Conservation (phyloP, 1,140 invertebrate genomes). For the Linepithema humile region DNA sequence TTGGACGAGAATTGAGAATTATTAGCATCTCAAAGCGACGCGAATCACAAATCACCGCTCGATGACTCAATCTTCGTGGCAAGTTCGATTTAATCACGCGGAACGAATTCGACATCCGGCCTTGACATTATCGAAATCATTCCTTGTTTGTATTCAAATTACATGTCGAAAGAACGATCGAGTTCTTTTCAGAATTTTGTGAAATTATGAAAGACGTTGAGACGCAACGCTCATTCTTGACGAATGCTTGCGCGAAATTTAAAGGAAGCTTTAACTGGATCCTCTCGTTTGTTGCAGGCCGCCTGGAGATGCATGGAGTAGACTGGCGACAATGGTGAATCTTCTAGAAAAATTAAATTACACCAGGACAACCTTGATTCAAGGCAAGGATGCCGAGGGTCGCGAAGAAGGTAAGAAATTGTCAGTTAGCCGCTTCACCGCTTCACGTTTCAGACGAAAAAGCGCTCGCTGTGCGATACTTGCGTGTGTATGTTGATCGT, state of each 20-base stretch:
- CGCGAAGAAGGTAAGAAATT: constrained; percentile 77
- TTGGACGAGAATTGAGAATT: background rate
- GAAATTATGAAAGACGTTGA: constrained; percentile 45
- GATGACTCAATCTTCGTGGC: constrained; percentile 24
- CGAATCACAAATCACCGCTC: constrained; percentile 34
- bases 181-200: constrained; percentile 51
- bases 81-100: constrained; percentile 15
- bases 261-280: constrained; percentile 24
- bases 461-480: no score
- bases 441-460: no score
- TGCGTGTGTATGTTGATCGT: no score
- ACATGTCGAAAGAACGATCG: background rate
- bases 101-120: background rate
- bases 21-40: background rate
- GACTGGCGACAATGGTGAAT: constrained; percentile 91
- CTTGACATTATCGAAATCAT: background rate
- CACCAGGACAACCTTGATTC: constrained; percentile 80
- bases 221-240: constrained; percentile 42
- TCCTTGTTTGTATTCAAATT: constrained; percentile 28
- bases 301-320: constrained; percentile 91
- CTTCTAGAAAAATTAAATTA: constrained; percentile 88
- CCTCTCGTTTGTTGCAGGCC: constrained; percentile 85
- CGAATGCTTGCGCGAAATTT: constrained; percentile 10
- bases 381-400: constrained; percentile 73
- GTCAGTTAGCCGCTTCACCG: background rate